Evolutionary conservation across 2,113 vertebrate genomes (phyloP).

Genomic region (Gymnogyps californianus): DNA sequence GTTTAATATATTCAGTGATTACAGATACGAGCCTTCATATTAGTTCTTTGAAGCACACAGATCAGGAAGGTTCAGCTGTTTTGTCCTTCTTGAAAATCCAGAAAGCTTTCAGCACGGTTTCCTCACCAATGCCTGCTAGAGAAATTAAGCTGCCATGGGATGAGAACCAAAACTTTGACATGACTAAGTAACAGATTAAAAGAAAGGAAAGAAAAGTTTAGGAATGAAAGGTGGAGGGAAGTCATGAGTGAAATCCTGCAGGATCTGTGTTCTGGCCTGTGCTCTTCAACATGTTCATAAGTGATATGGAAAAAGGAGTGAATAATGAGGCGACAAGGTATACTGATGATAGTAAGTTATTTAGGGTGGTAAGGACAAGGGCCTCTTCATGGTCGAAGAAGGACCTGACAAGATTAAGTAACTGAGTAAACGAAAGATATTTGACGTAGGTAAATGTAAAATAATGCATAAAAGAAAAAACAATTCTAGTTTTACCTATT

Average conservation of each 20-base stretch:
- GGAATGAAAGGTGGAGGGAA: conserved; percentile 23
- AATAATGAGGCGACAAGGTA: conserved; percentile 51
- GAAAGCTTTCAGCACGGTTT: not conserved
- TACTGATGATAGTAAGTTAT: conserved; percentile 49
- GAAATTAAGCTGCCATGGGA: not conserved
- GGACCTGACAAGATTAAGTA: conserved; percentile 1
- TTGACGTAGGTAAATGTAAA: not conserved
- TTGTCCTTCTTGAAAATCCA: not conserved
- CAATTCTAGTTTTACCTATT: not conserved
- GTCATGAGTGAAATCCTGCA: conserved; percentile 25
- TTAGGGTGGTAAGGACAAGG: conserved; percentile 27
- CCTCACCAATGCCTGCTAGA: not conserved
- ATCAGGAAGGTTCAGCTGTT: not conserved
- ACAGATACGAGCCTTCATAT: not conserved
- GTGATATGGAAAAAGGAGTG: conserved; percentile 38
- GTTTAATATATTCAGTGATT: not conserved
- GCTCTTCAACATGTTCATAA: conserved; percentile 1
- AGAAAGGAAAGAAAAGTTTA: not conserved
- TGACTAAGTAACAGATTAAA: not conserved
- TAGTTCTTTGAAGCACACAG: not conserved
- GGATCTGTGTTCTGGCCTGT: not conserved
- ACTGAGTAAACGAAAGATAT: not conserved
- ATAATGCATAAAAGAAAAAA: not conserved
- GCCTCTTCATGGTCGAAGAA: not conserved
- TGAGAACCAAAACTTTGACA: conserved; percentile 8